Conservation (phyloP, 53 echinoderm and acorn worm species). For the Holothuria scabra region DNA sequence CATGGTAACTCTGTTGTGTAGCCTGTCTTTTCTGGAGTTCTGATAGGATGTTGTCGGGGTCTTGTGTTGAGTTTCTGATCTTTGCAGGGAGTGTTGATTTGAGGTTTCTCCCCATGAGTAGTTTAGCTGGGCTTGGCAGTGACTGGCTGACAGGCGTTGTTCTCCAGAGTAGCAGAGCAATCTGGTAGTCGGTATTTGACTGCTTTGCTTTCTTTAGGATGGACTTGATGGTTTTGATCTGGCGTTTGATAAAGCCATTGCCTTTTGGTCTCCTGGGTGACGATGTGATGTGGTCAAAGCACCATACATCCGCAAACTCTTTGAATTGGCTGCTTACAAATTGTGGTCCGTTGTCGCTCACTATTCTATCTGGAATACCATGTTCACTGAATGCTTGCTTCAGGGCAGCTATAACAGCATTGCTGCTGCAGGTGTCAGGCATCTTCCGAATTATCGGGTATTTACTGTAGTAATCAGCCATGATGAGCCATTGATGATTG, state of each 20-base stretch:
- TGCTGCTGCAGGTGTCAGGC: conserved; percentile 14
- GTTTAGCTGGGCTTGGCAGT: background rate
- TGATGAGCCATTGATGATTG: conserved; percentile 43
- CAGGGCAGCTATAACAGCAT: background rate
- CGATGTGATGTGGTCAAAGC: background rate
- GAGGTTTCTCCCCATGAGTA: conserved; percentile 16
- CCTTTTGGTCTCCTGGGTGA: background rate
- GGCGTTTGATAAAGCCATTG: background rate
- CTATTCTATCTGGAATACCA: conserved; percentile 38
- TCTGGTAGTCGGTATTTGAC: background rate
- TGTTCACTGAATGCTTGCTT: conserved; percentile 17
- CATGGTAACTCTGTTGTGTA: conserved; percentile 11
- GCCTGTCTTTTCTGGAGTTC: conserved; percentile 32
- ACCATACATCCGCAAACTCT: conserved; percentile 11
- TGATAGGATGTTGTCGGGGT: conserved; percentile 3
- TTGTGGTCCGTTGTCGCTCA: conserved; percentile 48
- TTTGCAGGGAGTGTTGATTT: conserved; percentile 20
- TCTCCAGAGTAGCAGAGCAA: conserved; percentile 5
- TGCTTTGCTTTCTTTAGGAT: background rate
- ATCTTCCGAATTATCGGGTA: conserved; percentile 45
- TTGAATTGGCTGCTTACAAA: background rate
- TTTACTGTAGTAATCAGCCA: conserved; percentile 58
- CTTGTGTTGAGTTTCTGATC: background rate
- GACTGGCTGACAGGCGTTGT: background rate
- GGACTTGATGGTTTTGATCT: background rate